Percentiles rank a stretch among this genome's conserved stretches.
Conservation (phyloP, 1,140 invertebrate species). For the Sarcophaga bullata region DNA sequence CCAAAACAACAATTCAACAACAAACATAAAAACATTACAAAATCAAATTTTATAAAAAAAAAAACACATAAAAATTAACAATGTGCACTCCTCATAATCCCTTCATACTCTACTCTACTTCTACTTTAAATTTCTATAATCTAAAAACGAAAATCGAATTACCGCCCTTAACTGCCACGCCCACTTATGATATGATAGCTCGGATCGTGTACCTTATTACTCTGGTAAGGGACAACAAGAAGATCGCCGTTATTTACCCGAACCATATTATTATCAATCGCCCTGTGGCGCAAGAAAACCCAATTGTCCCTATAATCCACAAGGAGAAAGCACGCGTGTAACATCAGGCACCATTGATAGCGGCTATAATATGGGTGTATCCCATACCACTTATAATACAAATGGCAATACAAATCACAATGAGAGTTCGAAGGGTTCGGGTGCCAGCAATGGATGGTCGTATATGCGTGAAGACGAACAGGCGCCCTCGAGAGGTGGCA, state of each 20-base stretch:
- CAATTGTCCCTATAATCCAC: constrained; percentile 54
- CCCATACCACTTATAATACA: constrained; percentile 35
- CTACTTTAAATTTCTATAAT: neutral
- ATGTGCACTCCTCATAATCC: neutral
- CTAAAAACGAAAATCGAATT: neutral
- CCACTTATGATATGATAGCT: constrained; percentile 56
- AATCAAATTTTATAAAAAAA: constrained; percentile 38
- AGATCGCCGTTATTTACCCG: constrained; percentile 54
- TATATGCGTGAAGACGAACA: constrained; percentile 61
- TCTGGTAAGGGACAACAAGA: constrained; percentile 53
- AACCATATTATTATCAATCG: constrained; percentile 47
- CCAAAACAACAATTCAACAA: neutral
- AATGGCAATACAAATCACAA: constrained; percentile 41
- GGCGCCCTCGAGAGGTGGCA: constrained; percentile 38
- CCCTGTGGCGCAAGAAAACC: constrained; percentile 53
- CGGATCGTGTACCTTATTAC: constrained; percentile 67
- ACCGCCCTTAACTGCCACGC: neutral
- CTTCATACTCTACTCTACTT: neutral
- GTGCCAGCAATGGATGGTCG: constrained; percentile 51
- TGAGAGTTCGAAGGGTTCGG: constrained; percentile 28
- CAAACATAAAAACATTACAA: constrained; percentile 4
- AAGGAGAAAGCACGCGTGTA: constrained; percentile 45
- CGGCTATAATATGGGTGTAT: constrained; percentile 31
- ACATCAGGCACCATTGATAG: constrained; percentile 55
- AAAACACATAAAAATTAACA: constrained; percentile 34